Evolutionary conservation across 2,888 invertebrate species (phyloP), one percentile per base, ranked within the genome.

Genomic region (Andrena camellia): DNA sequence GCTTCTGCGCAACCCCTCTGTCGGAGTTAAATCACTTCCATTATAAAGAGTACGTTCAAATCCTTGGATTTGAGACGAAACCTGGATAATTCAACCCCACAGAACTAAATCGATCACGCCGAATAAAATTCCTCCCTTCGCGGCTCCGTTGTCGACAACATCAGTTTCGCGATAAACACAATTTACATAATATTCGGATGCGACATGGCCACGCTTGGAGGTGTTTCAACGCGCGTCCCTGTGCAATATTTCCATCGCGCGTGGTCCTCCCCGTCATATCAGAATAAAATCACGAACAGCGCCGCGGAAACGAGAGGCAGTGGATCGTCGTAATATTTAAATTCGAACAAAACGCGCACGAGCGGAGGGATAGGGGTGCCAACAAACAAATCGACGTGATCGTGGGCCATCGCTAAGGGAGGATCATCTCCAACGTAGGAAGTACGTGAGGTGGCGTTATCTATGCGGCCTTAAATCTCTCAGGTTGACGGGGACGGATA

Each of bases 401-500:
- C 77, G 74, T 35, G 60, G 57, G 78, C 54, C 64, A 54, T 54
- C 59, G 75, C 75, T 78, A 67, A 78, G 76, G 73, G 77, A 81
- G 68, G 69, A 83, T 76, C 80, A 72, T 63, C 74, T 72, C 67
- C 74, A 76, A 78, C 72, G 73, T 82, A 74, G 80, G 78, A 83
- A 82, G 78, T 82, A 84, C 86, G 85, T 83, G 84, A 78, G 81
- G 77, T 72, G 75, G 75, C 81, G 86, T 89, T 90, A 90, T 90
- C 87, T 90, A 86, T 82, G 86, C 86, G 85, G 87, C 86, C 90
- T 90, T 90, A 91, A 91, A 92, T 91, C 91, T 90, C 89, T 82
- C 84, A 88, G 88, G 83, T 83, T 90, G 90, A 90, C 90, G 84
- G 78, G 83, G 84, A 81, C 88, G 85, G 89, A 86, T 89, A 89